Base-by-base conservation (phyloP, 2,888 invertebrate genomes). In the Idaea dimidiata region DNA sequence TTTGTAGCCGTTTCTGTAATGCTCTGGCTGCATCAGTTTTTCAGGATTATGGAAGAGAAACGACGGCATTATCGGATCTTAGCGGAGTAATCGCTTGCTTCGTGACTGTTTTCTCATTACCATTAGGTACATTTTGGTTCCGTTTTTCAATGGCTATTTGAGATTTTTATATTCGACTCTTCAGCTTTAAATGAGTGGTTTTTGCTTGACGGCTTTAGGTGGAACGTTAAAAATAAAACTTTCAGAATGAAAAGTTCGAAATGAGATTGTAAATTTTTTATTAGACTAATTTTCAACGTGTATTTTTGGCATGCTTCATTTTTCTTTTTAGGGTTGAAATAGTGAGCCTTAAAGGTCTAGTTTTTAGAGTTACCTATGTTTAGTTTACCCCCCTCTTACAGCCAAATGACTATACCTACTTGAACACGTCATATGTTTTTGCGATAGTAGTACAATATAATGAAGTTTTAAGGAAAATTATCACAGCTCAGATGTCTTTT, bases 1-100 rank as follows among this genome's bases (percentile, higher is more conserved):
- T 81, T 83, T 81, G 80, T 78, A 80, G 78, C 80, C 75, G 67
- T 79, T 77, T 78, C 71, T 74, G 79, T 82, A 83, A 83, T 77
- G 76, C 80, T 69, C 71, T 71, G 76, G 79, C 78, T 81, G 82
- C 83, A 81, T 84, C 84, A 87, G 84, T 88, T 89, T 88, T 88
- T 88, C 87, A 87, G 86, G 89, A 89, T 89, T 88, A 89, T 85
- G 82, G 83, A 84, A 88, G 89, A 89, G 82, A 87, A 88, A 88
- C 87, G 88, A 82, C 74, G 82, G 86, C 77, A 85, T 88, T 89
- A 89, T 89, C 87, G 88, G 86, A 87, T 87, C 84, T 88, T 84
- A 84, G 79, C 77, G 73, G 77, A 83, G 84, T 87, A 87, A 88
- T 87, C 85, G 85, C 75, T 74, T 72, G 78, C 72, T 74, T 77